Percentiles rank a stretch among this genome's conserved stretches.
Evolutionary conservation across 2,797 vertebrate genomes (phyloP).

Genomic region (Enteromius unitaeniatus): DNA sequence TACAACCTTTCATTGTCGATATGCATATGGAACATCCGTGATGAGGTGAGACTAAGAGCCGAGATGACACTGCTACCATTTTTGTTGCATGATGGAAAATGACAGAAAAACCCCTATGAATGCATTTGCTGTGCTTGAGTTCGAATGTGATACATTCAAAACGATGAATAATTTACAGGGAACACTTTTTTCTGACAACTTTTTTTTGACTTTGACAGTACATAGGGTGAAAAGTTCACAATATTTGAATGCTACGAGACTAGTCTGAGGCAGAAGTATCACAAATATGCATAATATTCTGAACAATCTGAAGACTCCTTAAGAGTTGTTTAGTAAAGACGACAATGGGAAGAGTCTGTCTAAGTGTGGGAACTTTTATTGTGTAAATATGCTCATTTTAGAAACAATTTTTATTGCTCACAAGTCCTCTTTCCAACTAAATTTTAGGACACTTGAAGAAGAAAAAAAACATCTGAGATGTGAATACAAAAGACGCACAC

Average conservation of each 20-base stretch:
- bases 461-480: not conserved
- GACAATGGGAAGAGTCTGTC: not conserved
- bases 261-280: not conserved
- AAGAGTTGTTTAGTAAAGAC: not conserved
- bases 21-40: slow-evolving; percentile 51
- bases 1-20: slow-evolving; percentile 59
- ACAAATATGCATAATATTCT: not conserved
- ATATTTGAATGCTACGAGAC: slow-evolving; percentile 14
- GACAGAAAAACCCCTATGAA: slow-evolving; percentile 37
- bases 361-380: not conserved
- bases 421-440: not conserved
- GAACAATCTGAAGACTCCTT: slow-evolving; percentile 1
- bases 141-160: not conserved
- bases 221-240: slow-evolving; percentile 28
- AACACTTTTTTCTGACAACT: slow-evolving; percentile 36
- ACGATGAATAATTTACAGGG: slow-evolving; percentile 19
- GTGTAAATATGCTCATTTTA: not conserved
- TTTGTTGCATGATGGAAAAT: slow-evolving; percentile 19
- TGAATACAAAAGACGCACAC: not conserved
- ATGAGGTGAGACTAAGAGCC: slow-evolving; percentile 55
- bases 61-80: slow-evolving; percentile 51
- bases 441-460: not conserved
- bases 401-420: not conserved
- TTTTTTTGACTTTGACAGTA: slow-evolving; percentile 34
- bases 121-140: slow-evolving; percentile 20